Evolutionary conservation across 2,113 vertebrate species (phyloP).

Genomic region (Bos taurus): ARS-UCD2.0 NC_037336.1:82754501-82755000

Average conservation of each 20-base stretch:
- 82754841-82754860: background rate
- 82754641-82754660: conserved; percentile 40
- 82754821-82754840: background rate
- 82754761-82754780: background rate
- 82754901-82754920: background rate
- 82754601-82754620: conserved; percentile 29
- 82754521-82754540: background rate
- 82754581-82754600: background rate
- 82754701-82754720: background rate
- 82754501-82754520: background rate
- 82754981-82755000: background rate
- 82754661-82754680: conserved; percentile 41
- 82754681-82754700: conserved; percentile 43
- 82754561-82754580: conserved; percentile 33
- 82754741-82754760: background rate
- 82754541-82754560: background rate
- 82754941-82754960: background rate
- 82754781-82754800: background rate
- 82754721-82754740: conserved; percentile 23
- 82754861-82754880: background rate
- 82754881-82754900: background rate
- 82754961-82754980: no score
- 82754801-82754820: background rate
- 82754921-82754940: background rate
- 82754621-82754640: conserved; percentile 44